Evolutionary conservation across 2,888 invertebrate genomes (phyloP).

Genomic region (Willowsia nigromaculata): DNA sequence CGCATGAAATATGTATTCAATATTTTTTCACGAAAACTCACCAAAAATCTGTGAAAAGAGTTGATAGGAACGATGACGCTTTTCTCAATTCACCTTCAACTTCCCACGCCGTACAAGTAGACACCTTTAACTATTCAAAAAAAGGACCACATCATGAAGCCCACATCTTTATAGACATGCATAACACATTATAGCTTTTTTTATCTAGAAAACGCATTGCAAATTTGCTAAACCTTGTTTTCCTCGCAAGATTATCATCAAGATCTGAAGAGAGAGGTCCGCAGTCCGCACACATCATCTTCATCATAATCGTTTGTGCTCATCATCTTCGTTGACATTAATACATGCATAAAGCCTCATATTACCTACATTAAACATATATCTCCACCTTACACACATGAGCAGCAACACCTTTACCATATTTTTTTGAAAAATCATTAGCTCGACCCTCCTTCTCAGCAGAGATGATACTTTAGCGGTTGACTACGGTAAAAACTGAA

Average conservation of each 20-base stretch:
- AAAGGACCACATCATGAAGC: neutral
- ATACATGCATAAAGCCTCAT: neutral
- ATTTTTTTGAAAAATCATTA: neutral
- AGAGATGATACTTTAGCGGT: neutral
- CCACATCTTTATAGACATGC: too few relatives aligned
- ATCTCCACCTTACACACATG: neutral
- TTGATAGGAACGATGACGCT: neutral
- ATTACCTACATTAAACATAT: neutral
- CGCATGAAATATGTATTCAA: too few relatives aligned
- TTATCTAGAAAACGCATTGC: neutral
- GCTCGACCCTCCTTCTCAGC: neutral
- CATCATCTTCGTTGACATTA: slow-evolving; percentile 23
- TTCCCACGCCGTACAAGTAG: neutral
- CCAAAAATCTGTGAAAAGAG: too few relatives aligned
- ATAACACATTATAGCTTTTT: too few relatives aligned
- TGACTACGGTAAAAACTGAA: neutral
- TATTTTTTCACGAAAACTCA: too few relatives aligned
- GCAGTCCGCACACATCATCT: neutral
- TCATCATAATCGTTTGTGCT: neutral
- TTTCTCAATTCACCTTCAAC: neutral
- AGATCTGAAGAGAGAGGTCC: neutral
- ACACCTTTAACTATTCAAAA: neutral
- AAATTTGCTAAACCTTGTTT: neutral
- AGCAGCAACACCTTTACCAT: neutral
- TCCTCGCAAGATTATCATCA: neutral